Evolutionary conservation across 2,888 invertebrate genomes (phyloP).

Genomic region (Eudasyphora cyanicolor): DNA sequence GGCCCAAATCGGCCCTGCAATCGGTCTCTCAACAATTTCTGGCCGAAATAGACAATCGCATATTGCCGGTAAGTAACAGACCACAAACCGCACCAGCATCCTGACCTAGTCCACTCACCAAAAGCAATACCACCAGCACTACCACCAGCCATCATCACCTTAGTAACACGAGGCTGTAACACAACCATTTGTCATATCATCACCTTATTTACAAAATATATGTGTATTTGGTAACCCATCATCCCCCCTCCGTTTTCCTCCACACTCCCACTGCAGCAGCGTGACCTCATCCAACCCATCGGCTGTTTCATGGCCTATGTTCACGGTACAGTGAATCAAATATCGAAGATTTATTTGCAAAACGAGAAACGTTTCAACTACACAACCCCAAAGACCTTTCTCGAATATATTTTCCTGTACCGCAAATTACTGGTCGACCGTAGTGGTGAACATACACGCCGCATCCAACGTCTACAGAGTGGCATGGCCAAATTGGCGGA

Average conservation of each 20-base stretch:
- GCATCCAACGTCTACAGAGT: conserved; percentile 91
- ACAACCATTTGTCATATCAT: not conserved
- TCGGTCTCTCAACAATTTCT: conserved; percentile 94
- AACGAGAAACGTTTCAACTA: conserved; percentile 97
- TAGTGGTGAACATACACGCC: conserved; percentile 86
- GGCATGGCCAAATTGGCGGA: conserved; percentile 93
- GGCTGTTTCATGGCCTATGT: conserved; percentile 95
- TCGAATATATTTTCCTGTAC: conserved; percentile 95
- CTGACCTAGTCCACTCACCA: no score
- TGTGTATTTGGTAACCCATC: not conserved
- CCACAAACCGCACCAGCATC: no score
- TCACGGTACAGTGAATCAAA: conserved; percentile 93
- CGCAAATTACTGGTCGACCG: conserved; percentile 87
- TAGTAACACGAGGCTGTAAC: not conserved
- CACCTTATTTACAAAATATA: not conserved
- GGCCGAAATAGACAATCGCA: conserved; percentile 87
- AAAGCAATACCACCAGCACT: no score
- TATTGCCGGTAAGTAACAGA: conserved; percentile 83
- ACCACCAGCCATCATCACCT: not conserved
- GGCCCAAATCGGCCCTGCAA: conserved; percentile 94
- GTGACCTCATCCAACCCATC: conserved; percentile 84
- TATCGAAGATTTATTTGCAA: conserved; percentile 89
- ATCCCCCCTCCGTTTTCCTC: conserved; percentile 13
- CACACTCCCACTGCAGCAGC: conserved; percentile 79
- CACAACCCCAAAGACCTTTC: conserved; percentile 98